Evolutionary conservation across 1,140 invertebrate genomes (phyloP), one percentile per base, ranked within the genome.

Genomic region (Drosophila malerkotliana): DNA sequence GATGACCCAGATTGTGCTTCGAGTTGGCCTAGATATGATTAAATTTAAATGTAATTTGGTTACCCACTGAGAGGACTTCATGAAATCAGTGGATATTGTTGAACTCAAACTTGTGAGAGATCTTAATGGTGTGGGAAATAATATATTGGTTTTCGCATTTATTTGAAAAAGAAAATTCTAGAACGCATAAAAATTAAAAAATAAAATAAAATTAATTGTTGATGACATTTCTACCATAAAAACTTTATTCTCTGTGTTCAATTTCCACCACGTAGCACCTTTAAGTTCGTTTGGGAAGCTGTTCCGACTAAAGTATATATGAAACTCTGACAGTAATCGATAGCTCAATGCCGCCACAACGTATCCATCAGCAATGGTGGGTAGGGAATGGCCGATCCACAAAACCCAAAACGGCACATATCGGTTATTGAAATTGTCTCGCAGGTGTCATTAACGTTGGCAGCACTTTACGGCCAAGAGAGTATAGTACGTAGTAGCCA

Each of bases 351-450:
- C 41, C 51, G 30, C 61, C 79, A 47, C 64, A 69, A 66, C 56
- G 55, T 51, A 69, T 69, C 52, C 52, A 52, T 69, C 67, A 71
- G 10, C 18, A 30, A n/a, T 21, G 44, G 51, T 18, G 41, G 44
- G 26, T 5, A 37, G 12, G 28, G 32, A 37, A 52, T 9, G 39
- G 54, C 32, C 53, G 53, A 32, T 59, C 56, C 66, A 28, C 59
- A 61, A 67, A 83, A 52, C 72, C 75, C 52, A 37, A 88, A 83
- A 77, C 64, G 76, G 61, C 64, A 73, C 68, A 89, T 71, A 83
- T 88, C 66, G 83, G 83, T 88, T 88, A 83, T 88, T 89, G 83
- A 88, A 88, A 88, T 79, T 79, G 83, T 88, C 83, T 88, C 83
- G 68, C 84, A 83, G 83, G 79, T 88, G 83, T 79, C 79, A 83